phyloP scores from a whole-genome alignment of 2,797 vertebrate species.

The Pempheris klunzingeri region DNA sequence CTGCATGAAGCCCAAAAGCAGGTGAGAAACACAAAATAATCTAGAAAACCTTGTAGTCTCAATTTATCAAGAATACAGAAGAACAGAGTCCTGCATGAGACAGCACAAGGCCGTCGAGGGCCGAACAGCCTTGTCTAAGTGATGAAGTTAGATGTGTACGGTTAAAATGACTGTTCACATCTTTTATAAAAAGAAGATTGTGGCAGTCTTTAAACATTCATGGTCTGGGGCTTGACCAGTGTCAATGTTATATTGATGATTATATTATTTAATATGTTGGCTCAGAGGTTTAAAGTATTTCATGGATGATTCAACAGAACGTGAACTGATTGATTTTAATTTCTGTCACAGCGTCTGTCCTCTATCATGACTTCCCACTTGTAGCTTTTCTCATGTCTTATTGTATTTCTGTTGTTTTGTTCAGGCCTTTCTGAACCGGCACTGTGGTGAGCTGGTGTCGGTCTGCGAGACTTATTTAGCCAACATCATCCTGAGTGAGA shows the following conservation, averaged over 20 bases:
- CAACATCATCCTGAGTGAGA: slow-evolving; percentile 85
- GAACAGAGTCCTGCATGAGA: neutral
- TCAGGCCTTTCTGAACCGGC: slow-evolving; percentile 88
- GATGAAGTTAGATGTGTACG: neutral
- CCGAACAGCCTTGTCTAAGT: neutral
- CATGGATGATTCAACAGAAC: neutral
- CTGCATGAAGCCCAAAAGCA: neutral
- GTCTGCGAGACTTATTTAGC: slow-evolving; percentile 89
- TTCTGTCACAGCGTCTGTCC: neutral
- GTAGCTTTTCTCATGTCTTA: neutral
- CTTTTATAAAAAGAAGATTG: neutral
- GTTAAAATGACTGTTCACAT: neutral
- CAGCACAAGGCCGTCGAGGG: neutral
- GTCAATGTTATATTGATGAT: neutral
- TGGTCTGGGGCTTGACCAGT: neutral
- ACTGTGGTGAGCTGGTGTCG: slow-evolving; percentile 89
- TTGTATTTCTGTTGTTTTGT: neutral
- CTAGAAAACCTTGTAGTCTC: neutral
- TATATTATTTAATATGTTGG: neutral
- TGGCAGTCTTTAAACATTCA: neutral
- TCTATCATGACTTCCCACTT: neutral
- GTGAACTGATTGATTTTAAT: neutral
- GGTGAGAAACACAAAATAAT: neutral
- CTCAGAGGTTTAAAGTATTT: neutral
- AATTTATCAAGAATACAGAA: neutral